Conservation (phyloP, 64 coral and sea anemone genomes). For the Stichodactyla helianthus region DNA sequence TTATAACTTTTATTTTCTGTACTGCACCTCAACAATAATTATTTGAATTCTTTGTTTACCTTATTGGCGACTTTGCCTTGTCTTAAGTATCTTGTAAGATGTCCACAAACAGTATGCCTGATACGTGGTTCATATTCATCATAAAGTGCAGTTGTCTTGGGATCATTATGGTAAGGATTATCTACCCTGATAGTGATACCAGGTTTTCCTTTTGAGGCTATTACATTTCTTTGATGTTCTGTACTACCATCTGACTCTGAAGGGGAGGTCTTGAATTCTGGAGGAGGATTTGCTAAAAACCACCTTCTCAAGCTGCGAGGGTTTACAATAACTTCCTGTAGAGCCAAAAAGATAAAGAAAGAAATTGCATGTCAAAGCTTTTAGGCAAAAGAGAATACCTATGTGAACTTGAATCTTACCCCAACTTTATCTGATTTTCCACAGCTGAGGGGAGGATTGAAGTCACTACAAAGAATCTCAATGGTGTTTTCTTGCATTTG, state of each 20-base stretch:
- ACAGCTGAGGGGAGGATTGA: slow-evolving; percentile 48
- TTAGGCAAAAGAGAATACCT: not conserved
- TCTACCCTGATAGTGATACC: slow-evolving; percentile 1
- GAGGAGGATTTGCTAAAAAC: slow-evolving; percentile 45
- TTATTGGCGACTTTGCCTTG: not conserved
- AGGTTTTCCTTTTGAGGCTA: slow-evolving; percentile 1
- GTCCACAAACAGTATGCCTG: slow-evolving; percentile 25
- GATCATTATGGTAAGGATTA: not conserved
- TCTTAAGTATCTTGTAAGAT: not conserved
- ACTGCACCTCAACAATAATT: not conserved
- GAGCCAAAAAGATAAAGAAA: not conserved
- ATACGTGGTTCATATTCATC: not conserved
- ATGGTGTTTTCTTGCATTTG: slow-evolving; percentile 34
- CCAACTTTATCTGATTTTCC: slow-evolving; percentile 13
- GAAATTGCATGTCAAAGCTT: no score
- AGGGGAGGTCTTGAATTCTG: not conserved
- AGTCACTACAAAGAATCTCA: slow-evolving; percentile 37
- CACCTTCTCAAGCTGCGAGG: slow-evolving; percentile 40
- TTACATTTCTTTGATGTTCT: not conserved
- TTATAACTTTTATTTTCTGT: not conserved
- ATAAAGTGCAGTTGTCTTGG: not conserved
- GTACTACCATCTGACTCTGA: not conserved
- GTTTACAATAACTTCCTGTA: slow-evolving; percentile 32
- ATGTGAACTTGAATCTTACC: slow-evolving; percentile 19
- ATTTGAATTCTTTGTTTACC: not conserved